Conservation (phyloP, 2,888 invertebrate species). For the Stenodema calcarata region DNA sequence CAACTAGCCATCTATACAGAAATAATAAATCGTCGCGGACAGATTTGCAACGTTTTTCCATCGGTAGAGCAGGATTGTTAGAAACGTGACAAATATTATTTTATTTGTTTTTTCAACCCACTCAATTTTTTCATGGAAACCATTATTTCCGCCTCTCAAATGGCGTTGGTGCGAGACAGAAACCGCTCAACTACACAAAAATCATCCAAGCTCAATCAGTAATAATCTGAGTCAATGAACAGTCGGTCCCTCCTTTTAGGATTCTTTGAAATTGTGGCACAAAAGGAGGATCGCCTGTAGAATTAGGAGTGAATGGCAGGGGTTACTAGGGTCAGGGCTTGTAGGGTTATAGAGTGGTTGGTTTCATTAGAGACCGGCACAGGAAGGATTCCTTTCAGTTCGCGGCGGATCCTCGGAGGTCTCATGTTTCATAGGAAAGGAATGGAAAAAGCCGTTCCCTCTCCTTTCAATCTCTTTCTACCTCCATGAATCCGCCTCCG, state of each 20-base stretch:
- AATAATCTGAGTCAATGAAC: background rate
- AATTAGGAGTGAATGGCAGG: background rate
- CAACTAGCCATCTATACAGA: too few relatives aligned
- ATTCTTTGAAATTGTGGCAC: background rate
- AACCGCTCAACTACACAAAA: too few relatives aligned
- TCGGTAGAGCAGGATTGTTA: too few relatives aligned
- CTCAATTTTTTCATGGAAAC: too few relatives aligned
- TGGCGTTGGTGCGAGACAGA: too few relatives aligned
- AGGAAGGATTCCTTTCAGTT: background rate
- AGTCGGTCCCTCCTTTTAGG: background rate
- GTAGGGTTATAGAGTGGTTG: background rate
- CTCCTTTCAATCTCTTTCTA: background rate
- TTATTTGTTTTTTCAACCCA: too few relatives aligned
- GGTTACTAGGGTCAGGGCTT: background rate
- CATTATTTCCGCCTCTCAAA: too few relatives aligned
- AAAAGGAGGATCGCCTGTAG: slow-evolving; percentile 12
- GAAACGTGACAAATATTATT: too few relatives aligned
- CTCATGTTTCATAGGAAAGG: background rate
- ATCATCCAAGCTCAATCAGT: background rate
- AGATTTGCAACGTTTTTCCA: too few relatives aligned
- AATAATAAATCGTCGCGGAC: too few relatives aligned
- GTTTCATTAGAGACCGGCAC: background rate
- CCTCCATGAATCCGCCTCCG: background rate
- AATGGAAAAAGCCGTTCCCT: background rate
- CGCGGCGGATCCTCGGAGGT: background rate